These are phyloP conservation scores for Hydrozoanthus gracilis DNA, from an alignment of 92 coral and sea anemone genomes.

Conservation along the genomic window DNA sequence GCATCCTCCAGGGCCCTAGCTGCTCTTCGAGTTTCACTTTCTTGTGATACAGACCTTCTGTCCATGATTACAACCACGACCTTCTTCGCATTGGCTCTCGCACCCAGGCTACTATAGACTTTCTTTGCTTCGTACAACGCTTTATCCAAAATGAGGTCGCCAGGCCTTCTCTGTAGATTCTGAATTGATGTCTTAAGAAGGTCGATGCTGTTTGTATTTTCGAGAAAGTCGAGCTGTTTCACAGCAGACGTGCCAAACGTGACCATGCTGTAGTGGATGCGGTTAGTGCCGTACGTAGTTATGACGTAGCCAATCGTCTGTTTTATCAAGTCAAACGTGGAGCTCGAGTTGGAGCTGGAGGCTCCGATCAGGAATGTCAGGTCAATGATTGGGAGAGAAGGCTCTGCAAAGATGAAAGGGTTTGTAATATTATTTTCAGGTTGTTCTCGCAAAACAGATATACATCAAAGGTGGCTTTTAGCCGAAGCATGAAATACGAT, in stretches of 20 bases:
- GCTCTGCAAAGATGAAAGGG: conserved; percentile 18
- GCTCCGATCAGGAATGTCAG: conserved; percentile 60
- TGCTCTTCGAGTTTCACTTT: conserved; percentile 38
- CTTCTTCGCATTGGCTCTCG: conserved; percentile 43
- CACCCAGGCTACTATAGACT: conserved; percentile 40
- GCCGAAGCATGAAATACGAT: no score
- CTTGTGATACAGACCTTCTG: conserved; percentile 42
- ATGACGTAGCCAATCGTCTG: conserved; percentile 41
- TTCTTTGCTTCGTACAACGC: conserved; percentile 50
- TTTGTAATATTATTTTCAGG: neutral
- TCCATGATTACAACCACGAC: conserved; percentile 49
- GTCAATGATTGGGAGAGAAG: conserved; percentile 41
- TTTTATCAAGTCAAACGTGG: conserved; percentile 40
- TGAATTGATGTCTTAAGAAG: conserved; percentile 31
- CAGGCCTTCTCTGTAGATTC: conserved; percentile 31
- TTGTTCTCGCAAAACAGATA: neutral
- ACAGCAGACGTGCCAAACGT: conserved; percentile 43
- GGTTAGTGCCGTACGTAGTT: conserved; percentile 37
- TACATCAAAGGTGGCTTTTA: no score
- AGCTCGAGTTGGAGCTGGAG: conserved; percentile 35
- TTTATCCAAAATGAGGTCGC: conserved; percentile 47
- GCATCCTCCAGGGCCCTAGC: conserved; percentile 67
- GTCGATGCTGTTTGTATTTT: conserved; percentile 45
- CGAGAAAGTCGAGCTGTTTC: conserved; percentile 50
- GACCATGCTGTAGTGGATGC: conserved; percentile 53